Evolutionary conservation across 2,113 vertebrate species (phyloP).

Genomic region (Eclectus roratus): DNA sequence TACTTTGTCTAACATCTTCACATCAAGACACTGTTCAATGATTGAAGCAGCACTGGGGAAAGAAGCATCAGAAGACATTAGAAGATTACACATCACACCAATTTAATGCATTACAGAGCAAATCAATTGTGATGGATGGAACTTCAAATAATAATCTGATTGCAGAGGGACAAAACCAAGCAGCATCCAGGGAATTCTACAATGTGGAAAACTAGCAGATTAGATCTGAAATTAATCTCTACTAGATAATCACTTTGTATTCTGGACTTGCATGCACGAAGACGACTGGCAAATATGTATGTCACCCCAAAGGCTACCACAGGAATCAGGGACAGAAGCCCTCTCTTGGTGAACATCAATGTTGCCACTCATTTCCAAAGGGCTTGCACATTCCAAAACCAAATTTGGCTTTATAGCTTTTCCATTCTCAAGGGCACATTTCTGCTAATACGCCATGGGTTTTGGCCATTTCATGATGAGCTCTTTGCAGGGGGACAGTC

Average conservation of each 20-base stretch:
- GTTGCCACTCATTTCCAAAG: neutral
- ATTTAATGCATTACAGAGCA: constrained; percentile 8
- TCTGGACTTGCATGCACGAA: neutral
- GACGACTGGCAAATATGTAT: neutral
- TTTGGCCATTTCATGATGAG: neutral
- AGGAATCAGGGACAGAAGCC: neutral
- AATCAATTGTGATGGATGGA: constrained; percentile 34
- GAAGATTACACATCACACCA: neutral
- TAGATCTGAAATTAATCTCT: constrained; percentile 20
- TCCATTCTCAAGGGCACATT: neutral
- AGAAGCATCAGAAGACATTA: neutral
- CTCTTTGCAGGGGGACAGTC: neutral
- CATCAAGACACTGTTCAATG: neutral
- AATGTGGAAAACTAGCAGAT: neutral
- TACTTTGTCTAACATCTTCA: neutral
- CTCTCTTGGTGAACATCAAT: neutral
- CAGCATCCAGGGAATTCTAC: neutral
- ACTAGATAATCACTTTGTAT: neutral
- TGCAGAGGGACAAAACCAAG: constrained; percentile 9
- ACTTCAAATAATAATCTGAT: constrained; percentile 35
- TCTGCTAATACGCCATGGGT: neutral
- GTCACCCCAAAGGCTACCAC: neutral
- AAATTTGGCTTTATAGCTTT: neutral
- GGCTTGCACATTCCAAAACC: neutral
- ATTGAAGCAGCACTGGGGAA: neutral